Conservation (phyloP, 1,140 invertebrate genomes). For the Colletes gigas region DNA sequence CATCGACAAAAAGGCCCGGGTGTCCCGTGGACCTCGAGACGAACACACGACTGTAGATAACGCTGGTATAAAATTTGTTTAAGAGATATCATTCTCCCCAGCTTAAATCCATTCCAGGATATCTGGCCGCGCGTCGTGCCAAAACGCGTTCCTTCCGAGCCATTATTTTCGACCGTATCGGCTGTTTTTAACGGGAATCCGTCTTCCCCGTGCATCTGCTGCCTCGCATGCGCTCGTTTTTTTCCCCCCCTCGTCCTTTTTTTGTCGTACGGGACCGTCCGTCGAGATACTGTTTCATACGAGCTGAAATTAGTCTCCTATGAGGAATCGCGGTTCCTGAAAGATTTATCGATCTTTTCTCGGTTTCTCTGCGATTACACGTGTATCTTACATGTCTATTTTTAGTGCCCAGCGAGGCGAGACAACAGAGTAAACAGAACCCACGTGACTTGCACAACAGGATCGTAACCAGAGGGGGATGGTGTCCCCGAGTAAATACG, state of each 20-base stretch:
- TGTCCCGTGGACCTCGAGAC: neutral
- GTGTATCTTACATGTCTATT: too few species aligned
- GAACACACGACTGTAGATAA: neutral
- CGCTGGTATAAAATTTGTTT: constrained; percentile 29
- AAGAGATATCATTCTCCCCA: constrained; percentile 34
- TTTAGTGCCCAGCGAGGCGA: too few species aligned
- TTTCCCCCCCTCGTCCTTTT: neutral
- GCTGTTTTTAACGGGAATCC: constrained; percentile 31
- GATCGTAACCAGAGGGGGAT: too few species aligned
- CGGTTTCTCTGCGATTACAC: neutral
- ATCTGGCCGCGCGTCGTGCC: constrained; percentile 21
- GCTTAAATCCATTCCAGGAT: constrained; percentile 28
- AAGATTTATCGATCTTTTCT: neutral
- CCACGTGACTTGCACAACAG: too few species aligned
- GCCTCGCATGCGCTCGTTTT: neutral
- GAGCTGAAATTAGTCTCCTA: constrained; percentile 22
- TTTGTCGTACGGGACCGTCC: neutral
- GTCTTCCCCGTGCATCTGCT: constrained; percentile 19
- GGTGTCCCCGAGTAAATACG: too few species aligned
- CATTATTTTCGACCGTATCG: constrained; percentile 44
- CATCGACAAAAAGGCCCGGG: neutral
- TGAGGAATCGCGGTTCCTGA: neutral
- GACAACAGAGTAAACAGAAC: too few species aligned
- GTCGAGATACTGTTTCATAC: constrained; percentile 2
- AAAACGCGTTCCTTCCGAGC: constrained; percentile 19